phyloP scores from a whole-genome alignment of 2,888 invertebrate species.

The Drosophila pseudotakahashii region DNA sequence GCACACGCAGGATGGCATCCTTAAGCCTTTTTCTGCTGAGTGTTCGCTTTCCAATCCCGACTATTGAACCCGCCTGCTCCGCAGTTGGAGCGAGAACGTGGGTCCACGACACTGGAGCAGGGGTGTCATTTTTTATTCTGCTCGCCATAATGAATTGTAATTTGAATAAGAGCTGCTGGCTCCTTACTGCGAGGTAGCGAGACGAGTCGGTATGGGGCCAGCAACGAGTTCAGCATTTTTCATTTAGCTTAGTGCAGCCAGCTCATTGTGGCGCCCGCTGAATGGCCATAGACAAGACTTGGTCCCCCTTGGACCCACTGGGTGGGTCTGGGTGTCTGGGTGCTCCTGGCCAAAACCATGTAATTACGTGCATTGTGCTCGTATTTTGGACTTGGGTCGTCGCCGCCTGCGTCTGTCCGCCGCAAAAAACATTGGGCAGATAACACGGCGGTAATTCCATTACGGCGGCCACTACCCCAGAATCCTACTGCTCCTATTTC shows the following conservation, averaged over 20 bases:
- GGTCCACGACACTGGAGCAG: background rate
- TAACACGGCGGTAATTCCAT: conserved; percentile 73
- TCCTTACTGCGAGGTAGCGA: conserved; percentile 19
- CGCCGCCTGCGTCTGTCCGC: conserved; percentile 50
- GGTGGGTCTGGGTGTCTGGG: conserved; percentile 5
- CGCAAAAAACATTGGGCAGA: conserved; percentile 58
- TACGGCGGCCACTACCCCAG: conserved; percentile 50
- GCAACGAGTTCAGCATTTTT: conserved; percentile 56
- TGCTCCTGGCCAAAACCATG: conserved; percentile 39
- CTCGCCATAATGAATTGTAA: conserved; percentile 73
- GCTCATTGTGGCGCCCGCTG: conserved; percentile 53
- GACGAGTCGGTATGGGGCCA: conserved; percentile 22
- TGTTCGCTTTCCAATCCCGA: conserved; percentile 72
- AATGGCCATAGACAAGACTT: conserved; percentile 47
- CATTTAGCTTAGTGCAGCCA: conserved; percentile 73
- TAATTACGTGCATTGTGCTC: conserved; percentile 63
- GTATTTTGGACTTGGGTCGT: conserved; percentile 53
- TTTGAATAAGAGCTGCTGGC: conserved; percentile 66
- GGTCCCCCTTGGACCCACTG: background rate
- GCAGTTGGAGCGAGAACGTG: too few relatives aligned
- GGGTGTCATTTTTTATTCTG: conserved; percentile 50
- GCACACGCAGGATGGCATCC: conserved; percentile 73
- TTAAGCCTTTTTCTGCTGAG: conserved; percentile 77
- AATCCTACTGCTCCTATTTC: conserved; percentile 17
- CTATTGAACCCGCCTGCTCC: conserved; percentile 64